phyloP scores from a whole-genome alignment of 2,797 vertebrate species.

The Peromyscus aztecus region DNA sequence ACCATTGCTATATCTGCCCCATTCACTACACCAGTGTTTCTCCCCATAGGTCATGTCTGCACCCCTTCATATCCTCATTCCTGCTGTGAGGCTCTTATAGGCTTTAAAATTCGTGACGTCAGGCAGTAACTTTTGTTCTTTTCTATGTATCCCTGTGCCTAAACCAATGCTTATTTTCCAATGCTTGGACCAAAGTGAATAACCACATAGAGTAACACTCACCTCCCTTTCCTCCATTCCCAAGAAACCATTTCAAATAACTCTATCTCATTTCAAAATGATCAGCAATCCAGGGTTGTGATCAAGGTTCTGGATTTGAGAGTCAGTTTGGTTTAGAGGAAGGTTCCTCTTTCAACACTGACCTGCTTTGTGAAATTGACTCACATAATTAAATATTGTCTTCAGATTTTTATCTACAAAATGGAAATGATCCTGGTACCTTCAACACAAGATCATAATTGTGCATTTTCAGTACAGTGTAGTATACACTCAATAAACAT shows the following conservation, averaged over 20 bases:
- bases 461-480: neutral
- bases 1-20: neutral
- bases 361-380: neutral
- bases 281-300: neutral
- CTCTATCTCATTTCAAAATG: neutral
- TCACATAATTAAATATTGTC: neutral
- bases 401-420: slow-evolving; percentile 4
- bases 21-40: neutral
- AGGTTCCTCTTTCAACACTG: neutral
- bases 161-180: neutral
- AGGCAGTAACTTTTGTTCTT: neutral
- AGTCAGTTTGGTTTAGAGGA: neutral
- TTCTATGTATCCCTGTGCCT: neutral
- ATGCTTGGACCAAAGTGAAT: slow-evolving; percentile 2
- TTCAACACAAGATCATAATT: neutral
- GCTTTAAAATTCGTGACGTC: neutral
- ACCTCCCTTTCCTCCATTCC: neutral
- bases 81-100: neutral
- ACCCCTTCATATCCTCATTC: neutral
- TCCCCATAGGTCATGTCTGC: neutral
- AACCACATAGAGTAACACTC: neutral
- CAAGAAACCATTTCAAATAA: slow-evolving; percentile 22
- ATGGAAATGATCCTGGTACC: neutral
- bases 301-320: neutral
- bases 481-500: neutral